These are phyloP conservation scores for Stegostoma tigrinum DNA, from an alignment of 2,113 vertebrate species.

Conservation along the genomic window DNA sequence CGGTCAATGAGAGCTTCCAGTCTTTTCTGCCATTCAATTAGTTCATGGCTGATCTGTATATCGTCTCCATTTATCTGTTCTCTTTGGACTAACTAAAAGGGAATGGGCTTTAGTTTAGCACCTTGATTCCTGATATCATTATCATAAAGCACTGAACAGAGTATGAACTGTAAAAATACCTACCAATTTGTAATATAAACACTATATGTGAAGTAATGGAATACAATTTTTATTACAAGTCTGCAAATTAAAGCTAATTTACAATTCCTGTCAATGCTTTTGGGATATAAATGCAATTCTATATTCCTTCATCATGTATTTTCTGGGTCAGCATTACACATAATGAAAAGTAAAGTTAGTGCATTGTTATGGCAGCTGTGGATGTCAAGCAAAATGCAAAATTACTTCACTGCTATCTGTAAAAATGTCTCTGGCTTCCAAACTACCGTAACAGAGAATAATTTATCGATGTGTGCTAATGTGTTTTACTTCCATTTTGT, in stretches of 20 bases:
- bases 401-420: neutral
- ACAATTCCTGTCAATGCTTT: neutral
- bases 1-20: neutral
- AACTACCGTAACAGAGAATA: neutral
- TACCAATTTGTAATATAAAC: neutral
- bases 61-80: neutral
- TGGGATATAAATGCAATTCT: neutral
- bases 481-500: neutral
- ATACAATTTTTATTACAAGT: neutral
- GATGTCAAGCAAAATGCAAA: neutral
- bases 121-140: neutral
- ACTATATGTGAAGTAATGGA: neutral
- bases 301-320: neutral
- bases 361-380: neutral
- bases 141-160: neutral
- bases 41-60: neutral
- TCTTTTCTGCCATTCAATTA: neutral
- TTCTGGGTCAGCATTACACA: neutral
- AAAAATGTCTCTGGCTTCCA: neutral
- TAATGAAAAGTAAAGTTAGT: neutral
- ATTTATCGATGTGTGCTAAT: neutral
- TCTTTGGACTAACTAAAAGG: neutral
- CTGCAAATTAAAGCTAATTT: neutral
- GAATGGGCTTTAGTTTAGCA: neutral
- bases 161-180: neutral